phyloP scores from a whole-genome alignment of 2,888 invertebrate species.

The Melinaea marsaeus region DNA sequence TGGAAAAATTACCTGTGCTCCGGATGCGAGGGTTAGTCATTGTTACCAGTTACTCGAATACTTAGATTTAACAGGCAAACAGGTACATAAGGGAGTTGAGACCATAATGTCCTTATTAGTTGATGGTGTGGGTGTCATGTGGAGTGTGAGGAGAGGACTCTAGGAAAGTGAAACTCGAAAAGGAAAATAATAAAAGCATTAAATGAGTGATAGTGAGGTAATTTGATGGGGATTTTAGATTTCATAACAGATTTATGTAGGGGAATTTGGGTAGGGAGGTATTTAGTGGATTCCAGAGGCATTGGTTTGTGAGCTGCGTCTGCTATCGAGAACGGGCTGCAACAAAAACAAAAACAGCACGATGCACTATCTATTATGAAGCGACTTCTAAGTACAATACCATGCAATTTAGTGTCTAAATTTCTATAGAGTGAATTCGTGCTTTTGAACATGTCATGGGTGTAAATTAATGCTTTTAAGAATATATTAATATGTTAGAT shows the following conservation, averaged over 20 bases:
- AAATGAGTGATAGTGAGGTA: slow-evolving; percentile 13
- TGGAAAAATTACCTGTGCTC: slow-evolving; percentile 63
- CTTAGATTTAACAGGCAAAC: slow-evolving; percentile 15
- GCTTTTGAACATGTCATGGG: background rate
- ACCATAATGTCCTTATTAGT: slow-evolving; percentile 9
- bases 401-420: slow-evolving; percentile 29
- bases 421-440: slow-evolving; percentile 1
- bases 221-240: slow-evolving; percentile 14
- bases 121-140: slow-evolving; percentile 22
- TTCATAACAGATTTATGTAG: slow-evolving; percentile 27
- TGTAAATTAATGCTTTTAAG: no score
- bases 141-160: slow-evolving; percentile 8
- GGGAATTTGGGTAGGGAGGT: slow-evolving; percentile 37
- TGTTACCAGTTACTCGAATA: slow-evolving; percentile 31
- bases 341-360: slow-evolving; percentile 72
- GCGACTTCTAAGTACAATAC: slow-evolving; percentile 38
- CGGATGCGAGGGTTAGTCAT: slow-evolving; percentile 51
- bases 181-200: slow-evolving; percentile 12
- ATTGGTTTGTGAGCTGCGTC: slow-evolving; percentile 61
- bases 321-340: slow-evolving; percentile 66
- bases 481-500: no score
- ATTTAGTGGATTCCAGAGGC: slow-evolving; percentile 55
- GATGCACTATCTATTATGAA: slow-evolving; percentile 69
- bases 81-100: slow-evolving; percentile 14
- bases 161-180: slow-evolving; percentile 12